Conservation (phyloP, 1,140 invertebrate species). For the Meloidogyne exigua region DNA sequence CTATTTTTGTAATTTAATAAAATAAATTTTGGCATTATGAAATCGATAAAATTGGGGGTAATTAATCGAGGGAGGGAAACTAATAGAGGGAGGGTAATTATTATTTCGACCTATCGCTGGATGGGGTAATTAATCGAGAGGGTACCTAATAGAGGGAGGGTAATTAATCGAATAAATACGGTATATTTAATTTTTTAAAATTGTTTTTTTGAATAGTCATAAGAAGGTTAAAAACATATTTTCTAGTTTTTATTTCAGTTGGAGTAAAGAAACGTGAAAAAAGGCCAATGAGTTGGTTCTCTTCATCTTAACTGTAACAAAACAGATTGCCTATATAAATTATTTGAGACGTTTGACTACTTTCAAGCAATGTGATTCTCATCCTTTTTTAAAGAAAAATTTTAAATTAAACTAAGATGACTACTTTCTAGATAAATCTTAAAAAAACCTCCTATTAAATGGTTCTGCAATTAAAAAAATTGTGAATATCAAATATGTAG, state of each 20-base stretch:
- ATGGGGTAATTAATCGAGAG: too few relatives aligned
- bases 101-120: too few relatives aligned
- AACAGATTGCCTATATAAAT: background rate
- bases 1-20: too few relatives aligned
- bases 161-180: too few relatives aligned
- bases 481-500: background rate
- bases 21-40: too few relatives aligned
- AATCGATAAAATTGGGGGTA: too few relatives aligned
- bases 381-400: slow-evolving; percentile 8
- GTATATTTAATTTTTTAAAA: background rate
- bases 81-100: too few relatives aligned
- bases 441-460: background rate
- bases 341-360: background rate
- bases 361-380: slow-evolving; percentile 10
- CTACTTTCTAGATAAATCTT: background rate
- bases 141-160: too few relatives aligned
- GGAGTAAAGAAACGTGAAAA: slow-evolving; percentile 23
- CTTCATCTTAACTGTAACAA: slow-evolving; percentile 5
- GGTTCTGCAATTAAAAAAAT: background rate
- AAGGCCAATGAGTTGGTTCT: slow-evolving; percentile 19
- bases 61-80: too few relatives aligned
- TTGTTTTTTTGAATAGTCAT: too few relatives aligned
- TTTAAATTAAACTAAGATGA: background rate
- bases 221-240: too few relatives aligned
- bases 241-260: background rate